A percentile compares a stretch with the other conserved stretches of the same genome.
These are phyloP conservation scores for Megalurothrips usitatus DNA, from an alignment of 2,888 invertebrate species.

Conservation along the genomic window DNA sequence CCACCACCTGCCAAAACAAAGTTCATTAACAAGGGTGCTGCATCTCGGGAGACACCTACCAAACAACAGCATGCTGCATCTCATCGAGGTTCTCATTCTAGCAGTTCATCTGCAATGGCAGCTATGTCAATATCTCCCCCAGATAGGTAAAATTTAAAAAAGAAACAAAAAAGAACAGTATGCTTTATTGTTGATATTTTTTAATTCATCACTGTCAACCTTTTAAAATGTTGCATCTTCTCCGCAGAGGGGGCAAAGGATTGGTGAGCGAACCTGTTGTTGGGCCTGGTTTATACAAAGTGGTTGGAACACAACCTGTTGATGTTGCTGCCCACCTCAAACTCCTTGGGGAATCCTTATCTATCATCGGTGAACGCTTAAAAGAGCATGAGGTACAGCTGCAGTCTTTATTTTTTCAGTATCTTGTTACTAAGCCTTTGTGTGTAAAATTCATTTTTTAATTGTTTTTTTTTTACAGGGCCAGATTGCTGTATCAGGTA, in stretches of 20 bases:
- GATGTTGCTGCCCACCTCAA: conserved; percentile 92
- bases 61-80: conserved; percentile 15
- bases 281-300: conserved; percentile 54
- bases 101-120: conserved; percentile 37
- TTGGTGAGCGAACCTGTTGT: conserved; percentile 45
- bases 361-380: conserved; percentile 86
- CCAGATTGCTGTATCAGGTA: conserved; percentile 92
- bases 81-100: conserved; percentile 21
- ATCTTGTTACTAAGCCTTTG: too few relatives aligned
- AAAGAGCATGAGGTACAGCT: conserved; percentile 78
- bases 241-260: conserved; percentile 43
- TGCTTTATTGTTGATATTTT: not conserved
- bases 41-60: not conserved
- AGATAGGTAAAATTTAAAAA: conserved; percentile 28
- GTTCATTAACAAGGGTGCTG: conserved; percentile 46
- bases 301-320: conserved; percentile 71
- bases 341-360: conserved; percentile 85
- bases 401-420: too few relatives aligned
- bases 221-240: not conserved
- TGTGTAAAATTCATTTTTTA: too few relatives aligned
- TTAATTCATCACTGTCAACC: not conserved
- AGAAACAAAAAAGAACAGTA: not conserved
- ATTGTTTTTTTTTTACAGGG: conserved; percentile 55
- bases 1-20: conserved; percentile 42
- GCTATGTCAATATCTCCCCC: conserved; percentile 36